A percentile compares a stretch with the other conserved stretches of the same genome.
Conservation (phyloP, 2,888 invertebrate species). For the Cantharis rustica region DNA sequence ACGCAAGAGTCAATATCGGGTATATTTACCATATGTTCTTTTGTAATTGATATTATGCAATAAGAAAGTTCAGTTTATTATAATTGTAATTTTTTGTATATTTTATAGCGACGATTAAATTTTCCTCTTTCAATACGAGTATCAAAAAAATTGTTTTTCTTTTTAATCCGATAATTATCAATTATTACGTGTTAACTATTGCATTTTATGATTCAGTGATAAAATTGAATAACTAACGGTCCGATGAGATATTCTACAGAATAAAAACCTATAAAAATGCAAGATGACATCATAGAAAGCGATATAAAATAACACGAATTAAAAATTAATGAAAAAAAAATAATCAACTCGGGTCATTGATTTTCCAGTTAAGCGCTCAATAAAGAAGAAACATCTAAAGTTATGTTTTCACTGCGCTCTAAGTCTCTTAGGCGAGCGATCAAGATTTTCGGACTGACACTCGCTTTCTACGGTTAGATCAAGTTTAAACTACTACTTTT, state of each 20-base stretch:
- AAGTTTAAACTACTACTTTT: too few relatives aligned
- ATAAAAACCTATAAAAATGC: not conserved
- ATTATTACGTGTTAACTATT: not conserved
- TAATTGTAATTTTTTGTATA: slow-evolving; percentile 9
- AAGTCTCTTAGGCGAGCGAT: too few relatives aligned
- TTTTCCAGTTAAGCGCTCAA: too few relatives aligned
- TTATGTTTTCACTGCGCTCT: too few relatives aligned
- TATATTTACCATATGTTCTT: slow-evolving; percentile 17
- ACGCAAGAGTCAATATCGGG: slow-evolving; percentile 9
- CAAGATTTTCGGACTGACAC: too few relatives aligned
- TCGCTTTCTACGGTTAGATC: too few relatives aligned
- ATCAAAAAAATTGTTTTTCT: not conserved
- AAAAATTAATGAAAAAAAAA: not conserved
- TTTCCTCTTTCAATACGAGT: slow-evolving; percentile 2
- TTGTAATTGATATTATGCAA: slow-evolving; percentile 17
- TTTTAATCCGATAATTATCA: not conserved
- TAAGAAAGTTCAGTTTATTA: slow-evolving; percentile 12
- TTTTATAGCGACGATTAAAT: slow-evolving; percentile 8
- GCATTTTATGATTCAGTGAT: not conserved
- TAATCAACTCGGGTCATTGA: too few relatives aligned
- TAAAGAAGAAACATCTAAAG: too few relatives aligned
- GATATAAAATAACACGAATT: not conserved
- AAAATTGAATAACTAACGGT: not conserved
- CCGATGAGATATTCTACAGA: not conserved
- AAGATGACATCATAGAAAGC: not conserved